Evolutionary conservation across 2,113 vertebrate genomes (phyloP).

Genomic region (Pithys albifrons): DNA sequence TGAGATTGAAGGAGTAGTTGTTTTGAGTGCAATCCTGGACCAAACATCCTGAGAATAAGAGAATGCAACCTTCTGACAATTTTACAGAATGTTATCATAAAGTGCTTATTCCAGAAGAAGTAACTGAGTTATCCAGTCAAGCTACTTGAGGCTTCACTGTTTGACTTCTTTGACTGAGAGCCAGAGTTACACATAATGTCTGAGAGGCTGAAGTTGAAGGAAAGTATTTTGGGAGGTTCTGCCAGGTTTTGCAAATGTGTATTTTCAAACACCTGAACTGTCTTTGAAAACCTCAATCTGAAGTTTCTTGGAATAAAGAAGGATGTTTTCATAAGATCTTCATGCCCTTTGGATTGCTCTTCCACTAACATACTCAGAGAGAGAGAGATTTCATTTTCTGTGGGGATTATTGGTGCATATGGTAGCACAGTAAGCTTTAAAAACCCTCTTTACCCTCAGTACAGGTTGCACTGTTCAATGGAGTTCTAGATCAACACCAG

Average conservation of each 20-base stretch:
- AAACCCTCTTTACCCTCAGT: not conserved
- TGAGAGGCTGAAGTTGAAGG: not conserved
- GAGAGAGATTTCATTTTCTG: not conserved
- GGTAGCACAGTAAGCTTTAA: not conserved
- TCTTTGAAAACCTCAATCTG: not conserved
- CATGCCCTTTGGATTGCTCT: not conserved
- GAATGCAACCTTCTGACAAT: not conserved
- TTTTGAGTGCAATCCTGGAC: constrained; percentile 11
- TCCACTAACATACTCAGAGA: not conserved
- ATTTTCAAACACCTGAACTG: not conserved
- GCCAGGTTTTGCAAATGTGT: not conserved
- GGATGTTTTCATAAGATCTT: not conserved
- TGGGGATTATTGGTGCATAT: not conserved
- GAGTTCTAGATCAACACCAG: not conserved
- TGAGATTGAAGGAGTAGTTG: not conserved
- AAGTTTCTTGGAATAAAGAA: not conserved
- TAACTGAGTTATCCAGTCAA: not conserved
- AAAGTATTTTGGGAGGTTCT: not conserved
- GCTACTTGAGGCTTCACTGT: not conserved
- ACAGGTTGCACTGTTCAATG: not conserved
- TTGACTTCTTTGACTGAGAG: not conserved
- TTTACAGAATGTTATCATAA: not conserved
- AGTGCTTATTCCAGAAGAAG: not conserved
- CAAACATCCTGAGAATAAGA: not conserved
- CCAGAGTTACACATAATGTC: not conserved